Base-by-base conservation (phyloP, 2,888 invertebrate genomes). In the Flabesymbios commensalis region DNA sequence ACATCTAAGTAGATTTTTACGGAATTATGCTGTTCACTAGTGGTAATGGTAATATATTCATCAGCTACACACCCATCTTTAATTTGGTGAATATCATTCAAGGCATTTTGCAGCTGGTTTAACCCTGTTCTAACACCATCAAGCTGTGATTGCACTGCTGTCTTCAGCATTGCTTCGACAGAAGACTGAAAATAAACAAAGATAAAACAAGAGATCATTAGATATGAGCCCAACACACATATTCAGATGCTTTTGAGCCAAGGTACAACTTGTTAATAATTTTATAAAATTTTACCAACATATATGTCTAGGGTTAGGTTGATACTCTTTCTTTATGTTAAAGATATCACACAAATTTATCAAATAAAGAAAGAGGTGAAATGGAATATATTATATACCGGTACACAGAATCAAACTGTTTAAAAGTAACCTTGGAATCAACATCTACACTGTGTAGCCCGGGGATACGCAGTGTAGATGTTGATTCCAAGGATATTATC, bases 121-220 rank as follows among this genome's bases (percentile, higher is more conserved):
- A 99, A 87, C 0, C 98, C 98, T 14, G 93, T 91, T 72, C 92
- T 88, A 0, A 99, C 97, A 0, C 96, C 97, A 83, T 99, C 98
- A 57, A 99, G 84, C 83, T 99, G 97, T 67, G 95, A 94, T 82
- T 99, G 97, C 86, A 99, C 94, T 1, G 96, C 96, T n/a, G 97
- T 95, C 84, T 98, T 97, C 26, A 99, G 81, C 87, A 94, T 91
- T 1, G 94, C 93, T 82, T 96, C 95, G 7, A 94, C 93, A 2
- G 94, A 93, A 0, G 91, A 90, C 85, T 94, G 61, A 51, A 32
- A 54, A 36, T 36, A 36, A 36, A 36, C 39, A 36, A 14, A n/a
- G 10, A 14, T 10, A n/a, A 10, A 10, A 14, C 10, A 14, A n/a
- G 10, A 36, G n/a, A 55, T 5, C 10, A 10, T 26, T 7, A 26